These are phyloP conservation scores for Ormyrus thymus DNA, from an alignment of 2,888 invertebrate species.

Conservation along the genomic window DNA sequence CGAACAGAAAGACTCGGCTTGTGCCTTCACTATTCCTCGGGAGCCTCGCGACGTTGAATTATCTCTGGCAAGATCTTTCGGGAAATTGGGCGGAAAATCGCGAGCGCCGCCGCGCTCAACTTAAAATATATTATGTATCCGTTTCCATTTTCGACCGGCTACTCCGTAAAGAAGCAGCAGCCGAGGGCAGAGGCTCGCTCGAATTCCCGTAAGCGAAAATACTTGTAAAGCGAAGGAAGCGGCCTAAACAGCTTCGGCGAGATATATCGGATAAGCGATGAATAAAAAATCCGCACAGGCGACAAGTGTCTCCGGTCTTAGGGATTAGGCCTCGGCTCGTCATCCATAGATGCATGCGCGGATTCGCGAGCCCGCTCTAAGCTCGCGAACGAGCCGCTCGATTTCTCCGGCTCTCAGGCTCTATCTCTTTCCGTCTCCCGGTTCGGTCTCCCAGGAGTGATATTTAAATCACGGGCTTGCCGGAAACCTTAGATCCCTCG, in stretches of 20 bases:
- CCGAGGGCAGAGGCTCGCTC: neutral
- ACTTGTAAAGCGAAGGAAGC: neutral
- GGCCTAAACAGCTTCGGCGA: neutral
- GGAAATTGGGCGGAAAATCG: slow-evolving; percentile 62
- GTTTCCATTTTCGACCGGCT: neutral
- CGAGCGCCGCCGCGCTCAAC: neutral
- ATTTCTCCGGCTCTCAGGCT: slow-evolving; percentile 14
- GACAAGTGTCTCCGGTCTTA: neutral
- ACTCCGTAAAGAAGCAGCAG: neutral
- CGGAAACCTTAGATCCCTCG: slow-evolving; percentile 56
- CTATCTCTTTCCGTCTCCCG: neutral
- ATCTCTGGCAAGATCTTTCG: slow-evolving; percentile 60
- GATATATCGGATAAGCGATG: neutral
- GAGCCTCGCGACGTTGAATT: slow-evolving; percentile 60
- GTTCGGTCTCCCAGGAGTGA: slow-evolving; percentile 56
- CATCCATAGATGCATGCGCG: slow-evolving; percentile 54
- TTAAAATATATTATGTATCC: slow-evolving; percentile 47
- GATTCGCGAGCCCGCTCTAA: slow-evolving; percentile 40
- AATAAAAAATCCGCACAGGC: slow-evolving; percentile 12
- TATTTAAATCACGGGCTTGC: slow-evolving; percentile 61
- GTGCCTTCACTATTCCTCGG: neutral
- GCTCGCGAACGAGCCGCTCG: slow-evolving; percentile 36
- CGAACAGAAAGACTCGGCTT: slow-evolving; percentile 37
- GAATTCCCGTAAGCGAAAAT: slow-evolving; percentile 1
- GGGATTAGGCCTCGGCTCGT: slow-evolving; percentile 22